Evolutionary conservation across 2,888 invertebrate species (phyloP), one percentile per base, ranked within the genome.

Genomic region (Polyommatus icarus): DNA sequence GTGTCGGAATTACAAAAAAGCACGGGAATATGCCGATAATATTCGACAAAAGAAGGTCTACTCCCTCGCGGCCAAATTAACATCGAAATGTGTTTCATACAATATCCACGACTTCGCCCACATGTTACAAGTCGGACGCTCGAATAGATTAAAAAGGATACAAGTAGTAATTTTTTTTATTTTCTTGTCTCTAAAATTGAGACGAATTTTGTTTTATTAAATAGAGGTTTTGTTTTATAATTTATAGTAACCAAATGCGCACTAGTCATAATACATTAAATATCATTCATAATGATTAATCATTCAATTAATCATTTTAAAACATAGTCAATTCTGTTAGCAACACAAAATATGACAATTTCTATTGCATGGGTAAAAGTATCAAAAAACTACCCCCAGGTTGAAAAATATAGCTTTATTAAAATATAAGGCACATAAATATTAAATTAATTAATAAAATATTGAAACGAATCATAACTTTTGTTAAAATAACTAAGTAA

Each of bases 1-100:
- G 91, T 91, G 90, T 90, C 87, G 87, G 90, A 90, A 90, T 90
- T 91, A 91, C 89, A 91, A 91, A 91, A 91, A 90, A 88, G 87
- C 83, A 83, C 83, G 84, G 84, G 84, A 84, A 84, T 78, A 80
- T 80, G 73, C 76, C 76, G 75, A 75, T 75, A 50, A 54, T 75
- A 75, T 75, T 75, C 75, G 29, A 24, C 20, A 75, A 50, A 75
- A 29, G 20, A 54, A 75, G 12, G 73, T 15, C 20, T 24, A 5
- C 40, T 40, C 73, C 54, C 46, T 72, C n/a, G 40, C 18, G 36
- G 72, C 40, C 20, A 20, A 72, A 40, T 72, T 67, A 67, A 18
- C 67, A 67, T 32, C 40, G 40, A 73, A 73, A 73, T 40, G 46
- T 73, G 36, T 73, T 46, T 40, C 40, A 46, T 46, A 20, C 24